Evolutionary conservation across 2,888 invertebrate genomes (phyloP), one percentile per base, ranked within the genome.

Genomic region (Bibio marci): DNA sequence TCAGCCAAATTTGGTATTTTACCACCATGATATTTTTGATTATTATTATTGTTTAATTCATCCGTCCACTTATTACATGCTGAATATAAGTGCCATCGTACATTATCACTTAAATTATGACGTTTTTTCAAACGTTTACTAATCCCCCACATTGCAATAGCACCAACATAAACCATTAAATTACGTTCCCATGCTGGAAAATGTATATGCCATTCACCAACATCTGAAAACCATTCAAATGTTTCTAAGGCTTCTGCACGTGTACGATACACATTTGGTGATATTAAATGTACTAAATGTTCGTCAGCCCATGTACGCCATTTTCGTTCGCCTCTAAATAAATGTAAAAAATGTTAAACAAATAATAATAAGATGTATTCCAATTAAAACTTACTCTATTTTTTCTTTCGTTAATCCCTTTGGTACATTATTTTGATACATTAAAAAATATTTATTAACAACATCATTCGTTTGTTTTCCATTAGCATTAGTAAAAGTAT

Each of bases 221-320:
- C 82, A 49, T 83, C 67, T 4, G 91, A 86, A 62, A 97, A 97
- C 82, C 92, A 91, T 47, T 77, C 73, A 60, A 98, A 97, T 0
- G 97, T 85, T 56, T 90, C 80, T 17, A 90, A 59, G 0, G 97
- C 75, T 64, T 98, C 97, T 1, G 65, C 62, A 1, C 72, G 61
- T 0, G 86, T 86, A 41, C 94, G 73, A 56, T 98, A 98, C 25
- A 95, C 91, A 61, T 98, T 98, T 0, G 98, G 98, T 0, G 97
- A 95, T 27, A 98, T 66, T 1, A 80, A 76, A 56, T 95, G 97
- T 0, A 98, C 92, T 2, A 95, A 68, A 30, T 80, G 76, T 36
- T 75, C 71, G 57, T 98, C 98, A 0, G 82, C 83, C 98, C 98
- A 98, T 53, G 79, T 73, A 35, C 98, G 71, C 97, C 97, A 98